Conservation (phyloP, 2,113 vertebrate species). For the Tupaia chinensis region DNA sequence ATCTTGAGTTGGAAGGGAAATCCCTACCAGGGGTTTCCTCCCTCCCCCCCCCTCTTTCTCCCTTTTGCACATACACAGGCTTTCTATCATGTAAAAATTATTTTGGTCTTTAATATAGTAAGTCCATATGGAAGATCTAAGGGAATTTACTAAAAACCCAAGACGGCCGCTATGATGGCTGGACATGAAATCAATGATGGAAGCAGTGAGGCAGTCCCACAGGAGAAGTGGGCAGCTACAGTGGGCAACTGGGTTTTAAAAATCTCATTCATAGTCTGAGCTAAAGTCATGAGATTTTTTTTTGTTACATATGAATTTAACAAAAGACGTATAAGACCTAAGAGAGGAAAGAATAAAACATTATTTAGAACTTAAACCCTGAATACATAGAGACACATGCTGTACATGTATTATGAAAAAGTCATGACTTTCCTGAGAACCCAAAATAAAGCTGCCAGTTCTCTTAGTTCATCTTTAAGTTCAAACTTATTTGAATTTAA, state of each 20-base stretch:
- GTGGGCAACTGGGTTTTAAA: not conserved
- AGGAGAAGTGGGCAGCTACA: not conserved
- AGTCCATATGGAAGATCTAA: not conserved
- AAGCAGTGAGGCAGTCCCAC: accelerated
- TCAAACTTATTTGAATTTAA: not conserved
- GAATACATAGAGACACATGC: not conserved
- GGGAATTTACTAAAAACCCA: not conserved
- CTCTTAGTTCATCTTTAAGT: not conserved
- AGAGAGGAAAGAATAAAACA: not conserved
- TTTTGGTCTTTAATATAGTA: not conserved
- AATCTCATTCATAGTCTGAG: not conserved
- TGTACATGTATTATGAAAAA: not conserved
- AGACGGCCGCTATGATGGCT: too few relatives aligned
- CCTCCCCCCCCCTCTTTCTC: too few relatives aligned
- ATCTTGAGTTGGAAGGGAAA: too few relatives aligned
- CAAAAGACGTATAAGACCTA: not conserved
- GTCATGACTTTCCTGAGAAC: too few relatives aligned
- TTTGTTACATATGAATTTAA: not conserved
- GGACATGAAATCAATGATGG: not conserved
- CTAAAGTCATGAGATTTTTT: not conserved
- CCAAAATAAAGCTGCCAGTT: not conserved
- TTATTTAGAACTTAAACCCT: not conserved
- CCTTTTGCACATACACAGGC: not conserved
- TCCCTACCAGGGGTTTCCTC: too few relatives aligned
- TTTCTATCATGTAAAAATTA: too few relatives aligned